Conservation (phyloP, 2,888 invertebrate genomes). For the Sericinus montela region DNA sequence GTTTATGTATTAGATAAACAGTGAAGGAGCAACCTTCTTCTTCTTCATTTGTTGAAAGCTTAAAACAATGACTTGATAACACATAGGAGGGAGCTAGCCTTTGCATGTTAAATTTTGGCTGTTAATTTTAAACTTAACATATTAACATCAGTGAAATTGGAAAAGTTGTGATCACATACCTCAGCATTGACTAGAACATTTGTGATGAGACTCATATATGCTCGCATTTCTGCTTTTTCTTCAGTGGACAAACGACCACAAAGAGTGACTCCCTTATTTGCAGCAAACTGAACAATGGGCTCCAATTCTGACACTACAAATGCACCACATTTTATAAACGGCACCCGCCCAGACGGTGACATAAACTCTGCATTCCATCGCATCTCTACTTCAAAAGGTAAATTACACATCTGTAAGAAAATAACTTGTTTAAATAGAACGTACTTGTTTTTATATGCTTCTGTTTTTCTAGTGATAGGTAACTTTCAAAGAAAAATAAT, state of each 20-base stretch:
- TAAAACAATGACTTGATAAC: too few species aligned
- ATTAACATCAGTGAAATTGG: too few species aligned
- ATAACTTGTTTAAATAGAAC: background rate
- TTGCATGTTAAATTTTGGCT: too few species aligned
- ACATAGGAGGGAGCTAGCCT: too few species aligned
- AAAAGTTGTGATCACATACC: conserved; percentile 56
- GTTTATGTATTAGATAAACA: too few species aligned
- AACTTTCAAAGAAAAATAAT: too few species aligned
- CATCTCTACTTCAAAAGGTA: conserved; percentile 90
- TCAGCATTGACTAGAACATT: conserved; percentile 95
- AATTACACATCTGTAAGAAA: conserved; percentile 86
- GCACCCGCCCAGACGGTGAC: conserved; percentile 96
- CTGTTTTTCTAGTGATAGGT: too few species aligned
- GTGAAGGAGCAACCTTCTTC: too few species aligned
- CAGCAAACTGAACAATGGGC: conserved; percentile 93
- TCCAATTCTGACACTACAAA: conserved; percentile 95
- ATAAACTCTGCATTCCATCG: conserved; percentile 96
- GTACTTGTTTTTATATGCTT: too few species aligned
- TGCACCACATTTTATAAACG: conserved; percentile 94
- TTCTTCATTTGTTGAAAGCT: too few species aligned
- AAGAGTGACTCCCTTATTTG: conserved; percentile 89
- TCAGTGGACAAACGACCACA: conserved; percentile 84
- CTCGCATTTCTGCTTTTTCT: conserved; percentile 94
- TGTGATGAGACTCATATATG: conserved; percentile 94
- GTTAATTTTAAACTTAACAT: too few species aligned